Evolutionary conservation across 2,797 vertebrate species (phyloP).

Genomic region (Astyanax mexicanus): DNA sequence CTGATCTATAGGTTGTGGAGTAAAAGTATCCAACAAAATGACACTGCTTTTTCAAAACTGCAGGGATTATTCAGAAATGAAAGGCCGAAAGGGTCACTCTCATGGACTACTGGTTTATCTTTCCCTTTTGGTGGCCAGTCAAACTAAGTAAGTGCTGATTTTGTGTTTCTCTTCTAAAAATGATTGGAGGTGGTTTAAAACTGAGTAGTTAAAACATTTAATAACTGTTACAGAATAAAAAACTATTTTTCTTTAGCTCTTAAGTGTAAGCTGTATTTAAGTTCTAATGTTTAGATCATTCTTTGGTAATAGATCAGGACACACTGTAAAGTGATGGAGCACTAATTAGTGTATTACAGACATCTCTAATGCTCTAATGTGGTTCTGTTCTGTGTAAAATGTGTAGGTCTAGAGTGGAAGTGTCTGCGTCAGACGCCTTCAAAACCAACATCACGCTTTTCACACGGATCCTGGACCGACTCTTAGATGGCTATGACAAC

Average conservation of each 20-base stretch:
- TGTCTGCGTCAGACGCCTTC: constrained; percentile 64
- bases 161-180: not conserved
- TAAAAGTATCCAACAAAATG: too few relatives aligned
- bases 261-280: constrained; percentile 17
- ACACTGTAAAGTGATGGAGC: too few relatives aligned
- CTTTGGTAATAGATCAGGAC: constrained; percentile 1
- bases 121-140: constrained; percentile 42
- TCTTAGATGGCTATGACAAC: constrained; percentile 94
- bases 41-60: not conserved
- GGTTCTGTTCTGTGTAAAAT: constrained; percentile 10
- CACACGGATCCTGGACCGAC: constrained; percentile 89
- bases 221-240: not conserved
- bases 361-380: constrained; percentile 9
- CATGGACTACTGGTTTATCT: constrained; percentile 45
- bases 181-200: not conserved
- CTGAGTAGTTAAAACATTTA: not conserved
- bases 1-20: too few relatives aligned
- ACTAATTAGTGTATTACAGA: not conserved
- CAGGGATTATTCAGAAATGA: constrained; percentile 46
- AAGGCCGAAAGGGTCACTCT: constrained; percentile 18
- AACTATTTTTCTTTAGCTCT: not conserved
- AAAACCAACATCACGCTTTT: constrained; percentile 84
- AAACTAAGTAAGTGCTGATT: constrained; percentile 33
- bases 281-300: not conserved
- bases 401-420: constrained; percentile 66